These are phyloP conservation scores for Nysson spinosus DNA, from an alignment of 2,888 invertebrate species.

Conservation along the genomic window DNA sequence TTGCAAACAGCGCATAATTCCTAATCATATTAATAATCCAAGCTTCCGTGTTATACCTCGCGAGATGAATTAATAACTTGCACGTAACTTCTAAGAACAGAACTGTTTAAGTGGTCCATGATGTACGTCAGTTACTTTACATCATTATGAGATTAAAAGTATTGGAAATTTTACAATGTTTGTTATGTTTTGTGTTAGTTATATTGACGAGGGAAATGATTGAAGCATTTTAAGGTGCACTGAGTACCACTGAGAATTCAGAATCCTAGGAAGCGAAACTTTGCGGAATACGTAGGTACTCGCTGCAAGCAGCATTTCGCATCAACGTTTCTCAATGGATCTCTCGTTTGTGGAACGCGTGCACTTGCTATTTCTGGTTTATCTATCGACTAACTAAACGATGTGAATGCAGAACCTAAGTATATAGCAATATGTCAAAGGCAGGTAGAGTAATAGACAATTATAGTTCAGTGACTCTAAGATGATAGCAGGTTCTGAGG, in stretches of 20 bases:
- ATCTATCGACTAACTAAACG: constrained; percentile 57
- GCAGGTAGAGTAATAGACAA: constrained; percentile 52
- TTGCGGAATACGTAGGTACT: constrained; percentile 53
- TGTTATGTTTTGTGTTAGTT: no score
- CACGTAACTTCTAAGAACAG: no score
- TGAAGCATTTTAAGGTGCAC: no score
- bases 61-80: no score
- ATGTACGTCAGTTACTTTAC: no score
- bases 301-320: constrained; percentile 38
- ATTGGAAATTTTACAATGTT: no score
- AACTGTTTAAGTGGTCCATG: no score
- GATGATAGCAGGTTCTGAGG: constrained; percentile 21
- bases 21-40: no score
- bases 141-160: no score
- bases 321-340: constrained; percentile 47
- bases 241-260: constrained; percentile 53
- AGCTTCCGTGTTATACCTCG: no score
- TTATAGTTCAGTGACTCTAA: constrained; percentile 42
- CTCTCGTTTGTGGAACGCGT: constrained; percentile 38
- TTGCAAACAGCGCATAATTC: no score
- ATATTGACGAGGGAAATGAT: no score
- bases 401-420: constrained; percentile 38
- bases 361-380: constrained; percentile 62
- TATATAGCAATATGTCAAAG: constrained; percentile 61
- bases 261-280: constrained; percentile 46